Evolutionary conservation across 2,113 vertebrate species (phyloP).

Genomic region (Malurus alboscapulatus): DNA sequence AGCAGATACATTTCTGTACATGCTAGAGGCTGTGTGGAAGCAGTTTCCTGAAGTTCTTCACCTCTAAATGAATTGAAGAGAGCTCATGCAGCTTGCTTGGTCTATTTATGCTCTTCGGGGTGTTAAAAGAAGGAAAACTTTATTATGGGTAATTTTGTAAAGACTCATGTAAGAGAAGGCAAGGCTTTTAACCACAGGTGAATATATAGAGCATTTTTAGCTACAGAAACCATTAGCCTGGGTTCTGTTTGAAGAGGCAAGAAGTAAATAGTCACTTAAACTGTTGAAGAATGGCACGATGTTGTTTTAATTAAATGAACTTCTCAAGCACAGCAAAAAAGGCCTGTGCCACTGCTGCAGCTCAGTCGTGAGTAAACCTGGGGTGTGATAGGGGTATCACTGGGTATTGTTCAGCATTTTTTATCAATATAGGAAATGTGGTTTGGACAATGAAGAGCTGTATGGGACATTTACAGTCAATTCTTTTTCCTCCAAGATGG

Average conservation of each 20-base stretch:
- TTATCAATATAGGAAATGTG: neutral
- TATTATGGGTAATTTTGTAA: neutral
- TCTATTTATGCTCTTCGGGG: neutral
- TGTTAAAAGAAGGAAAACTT: neutral
- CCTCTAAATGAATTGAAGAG: neutral
- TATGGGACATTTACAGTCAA: neutral
- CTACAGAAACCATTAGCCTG: neutral
- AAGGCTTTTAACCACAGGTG: neutral
- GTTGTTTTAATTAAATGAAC: conserved; percentile 3
- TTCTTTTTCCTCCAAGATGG: neutral
- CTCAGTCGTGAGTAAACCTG: neutral
- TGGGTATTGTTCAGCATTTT: neutral
- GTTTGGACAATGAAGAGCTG: neutral
- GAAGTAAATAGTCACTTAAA: neutral
- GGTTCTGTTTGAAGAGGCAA: neutral
- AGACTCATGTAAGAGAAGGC: neutral
- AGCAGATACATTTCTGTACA: neutral
- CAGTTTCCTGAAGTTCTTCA: neutral
- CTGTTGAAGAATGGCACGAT: neutral
- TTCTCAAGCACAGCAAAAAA: neutral
- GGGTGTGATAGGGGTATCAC: neutral
- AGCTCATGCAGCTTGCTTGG: neutral
- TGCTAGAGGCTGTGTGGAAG: neutral
- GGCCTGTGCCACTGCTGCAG: neutral
- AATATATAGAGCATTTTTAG: neutral